Conservation (phyloP, 2,113 vertebrate genomes). For the Willisornis vidua region DNA sequence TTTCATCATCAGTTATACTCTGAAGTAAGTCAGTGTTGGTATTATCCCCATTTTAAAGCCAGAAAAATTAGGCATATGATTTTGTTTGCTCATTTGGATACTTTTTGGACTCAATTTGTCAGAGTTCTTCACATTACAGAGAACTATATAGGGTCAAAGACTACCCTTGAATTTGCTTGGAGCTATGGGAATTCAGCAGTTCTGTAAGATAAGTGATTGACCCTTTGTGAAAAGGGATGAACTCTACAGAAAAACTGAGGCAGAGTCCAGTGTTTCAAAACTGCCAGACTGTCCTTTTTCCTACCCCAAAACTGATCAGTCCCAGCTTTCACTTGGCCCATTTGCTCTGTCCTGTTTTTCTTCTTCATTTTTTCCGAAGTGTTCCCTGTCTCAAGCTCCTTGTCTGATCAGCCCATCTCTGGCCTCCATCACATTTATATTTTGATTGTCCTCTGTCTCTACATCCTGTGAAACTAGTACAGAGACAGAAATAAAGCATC, state of each 20-base stretch:
- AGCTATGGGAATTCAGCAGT: not conserved
- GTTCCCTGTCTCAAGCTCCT: not conserved
- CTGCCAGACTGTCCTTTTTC: not conserved
- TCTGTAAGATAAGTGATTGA: not conserved
- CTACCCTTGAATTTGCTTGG: not conserved
- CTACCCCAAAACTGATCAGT: not conserved
- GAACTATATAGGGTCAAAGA: not conserved
- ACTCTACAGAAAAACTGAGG: not conserved
- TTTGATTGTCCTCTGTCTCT: not conserved
- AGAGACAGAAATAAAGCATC: constrained; percentile 4
- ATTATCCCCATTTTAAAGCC: not conserved
- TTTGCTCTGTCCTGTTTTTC: not conserved
- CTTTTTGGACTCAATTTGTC: not conserved
- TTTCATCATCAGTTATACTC: not conserved
- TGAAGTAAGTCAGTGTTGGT: not conserved
- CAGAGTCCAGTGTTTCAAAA: not conserved
- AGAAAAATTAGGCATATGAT: not conserved
- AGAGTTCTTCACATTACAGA: not conserved
- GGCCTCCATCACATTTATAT: not conserved
- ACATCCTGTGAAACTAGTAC: not conserved
- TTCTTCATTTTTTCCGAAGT: not conserved
- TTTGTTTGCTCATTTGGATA: not conserved
- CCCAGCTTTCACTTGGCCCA: not conserved
- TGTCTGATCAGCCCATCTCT: not conserved
- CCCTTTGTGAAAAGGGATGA: not conserved